phyloP scores from a whole-genome alignment of 2,888 invertebrate species.

The Luffia ferchaultella region DNA sequence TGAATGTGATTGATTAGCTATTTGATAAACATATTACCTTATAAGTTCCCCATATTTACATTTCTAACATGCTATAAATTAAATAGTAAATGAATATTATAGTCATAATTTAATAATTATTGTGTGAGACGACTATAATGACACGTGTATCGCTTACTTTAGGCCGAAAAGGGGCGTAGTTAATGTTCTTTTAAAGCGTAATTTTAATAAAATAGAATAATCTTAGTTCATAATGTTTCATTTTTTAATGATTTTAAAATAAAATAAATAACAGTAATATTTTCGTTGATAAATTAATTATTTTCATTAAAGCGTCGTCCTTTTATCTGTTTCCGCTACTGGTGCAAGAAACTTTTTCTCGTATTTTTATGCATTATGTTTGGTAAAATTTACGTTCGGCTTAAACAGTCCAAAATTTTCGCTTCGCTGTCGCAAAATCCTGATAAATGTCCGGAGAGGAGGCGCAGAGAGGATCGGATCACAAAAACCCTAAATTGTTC shows the following conservation, averaged over 20 bases:
- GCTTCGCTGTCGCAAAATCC: constrained; percentile 72
- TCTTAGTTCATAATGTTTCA: constrained; percentile 6
- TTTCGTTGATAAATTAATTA: no score
- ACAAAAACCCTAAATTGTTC: background rate
- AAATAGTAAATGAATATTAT: background rate
- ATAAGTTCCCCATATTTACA: no score
- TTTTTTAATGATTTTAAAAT: constrained; percentile 21
- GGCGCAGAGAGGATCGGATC: constrained; percentile 32
- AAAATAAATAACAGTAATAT: constrained; percentile 36
- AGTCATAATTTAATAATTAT: background rate
- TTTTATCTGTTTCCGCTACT: no score
- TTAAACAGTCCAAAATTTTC: constrained; percentile 66
- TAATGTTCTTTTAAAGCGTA: background rate
- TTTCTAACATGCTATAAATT: background rate
- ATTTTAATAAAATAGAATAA: background rate
- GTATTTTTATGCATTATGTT: no score
- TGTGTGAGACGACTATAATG: background rate
- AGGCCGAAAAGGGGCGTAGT: background rate
- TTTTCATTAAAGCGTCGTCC: no score
- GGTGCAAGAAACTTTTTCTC: no score
- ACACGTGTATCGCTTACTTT: background rate
- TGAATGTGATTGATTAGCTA: no score
- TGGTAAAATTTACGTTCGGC: constrained; percentile 59
- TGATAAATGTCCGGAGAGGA: constrained; percentile 65
- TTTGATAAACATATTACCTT: no score